Conservation (phyloP, 2,113 vertebrate genomes). For the Pterocles gutturalis region DNA sequence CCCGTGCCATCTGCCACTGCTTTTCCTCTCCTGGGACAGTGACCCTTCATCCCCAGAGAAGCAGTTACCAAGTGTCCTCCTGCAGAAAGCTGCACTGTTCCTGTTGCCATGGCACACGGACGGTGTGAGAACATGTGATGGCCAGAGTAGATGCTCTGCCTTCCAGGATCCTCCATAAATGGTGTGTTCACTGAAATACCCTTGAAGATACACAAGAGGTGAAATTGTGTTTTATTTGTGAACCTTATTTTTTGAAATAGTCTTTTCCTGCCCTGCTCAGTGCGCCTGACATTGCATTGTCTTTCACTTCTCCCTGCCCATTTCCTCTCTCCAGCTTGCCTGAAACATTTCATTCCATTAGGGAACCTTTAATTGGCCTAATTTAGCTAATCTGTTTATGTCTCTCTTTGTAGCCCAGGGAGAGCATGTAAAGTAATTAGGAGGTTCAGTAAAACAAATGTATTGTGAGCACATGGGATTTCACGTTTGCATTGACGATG, state of each 20-base stretch:
- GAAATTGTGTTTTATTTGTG: background rate
- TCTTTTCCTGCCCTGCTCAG: background rate
- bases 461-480: background rate
- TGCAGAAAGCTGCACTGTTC: background rate
- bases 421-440: conserved; percentile 74
- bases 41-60: background rate
- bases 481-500: background rate
- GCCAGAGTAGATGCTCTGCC: background rate
- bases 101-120: background rate
- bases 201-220: background rate
- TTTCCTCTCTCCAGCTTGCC: conserved; percentile 47
- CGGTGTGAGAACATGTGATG: background rate
- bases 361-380: conserved; percentile 76
- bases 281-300: background rate
- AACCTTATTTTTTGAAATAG: background rate
- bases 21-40: background rate
- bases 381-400: conserved; percentile 77
- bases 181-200: background rate
- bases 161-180: background rate
- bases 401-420: conserved; percentile 69
- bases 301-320: conserved; percentile 24
- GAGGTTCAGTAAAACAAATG: conserved; percentile 66
- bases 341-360: conserved; percentile 75
- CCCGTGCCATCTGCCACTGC: background rate
- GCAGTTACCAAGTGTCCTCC: background rate